These are phyloP conservation scores for Rhagonycha lutea DNA, from an alignment of 2,888 invertebrate species.

Conservation along the genomic window DNA sequence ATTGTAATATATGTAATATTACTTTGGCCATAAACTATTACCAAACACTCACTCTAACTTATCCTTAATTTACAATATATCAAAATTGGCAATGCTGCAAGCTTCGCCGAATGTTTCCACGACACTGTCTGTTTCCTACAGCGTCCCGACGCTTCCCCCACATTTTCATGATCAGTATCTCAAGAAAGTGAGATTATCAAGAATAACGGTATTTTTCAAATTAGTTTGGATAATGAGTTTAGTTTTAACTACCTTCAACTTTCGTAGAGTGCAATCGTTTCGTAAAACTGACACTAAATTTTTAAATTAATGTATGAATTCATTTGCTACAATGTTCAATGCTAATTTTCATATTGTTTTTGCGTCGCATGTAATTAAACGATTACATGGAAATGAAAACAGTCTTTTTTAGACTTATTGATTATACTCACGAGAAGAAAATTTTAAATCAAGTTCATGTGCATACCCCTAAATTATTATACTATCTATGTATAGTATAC, in stretches of 20 bases:
- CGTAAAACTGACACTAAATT: neutral
- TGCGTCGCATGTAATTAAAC: slow-evolving; percentile 4
- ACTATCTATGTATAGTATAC: too few species aligned
- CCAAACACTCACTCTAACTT: neutral
- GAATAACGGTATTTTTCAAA: neutral
- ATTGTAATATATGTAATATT: neutral
- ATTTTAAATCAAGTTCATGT: neutral
- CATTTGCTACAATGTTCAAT: neutral
- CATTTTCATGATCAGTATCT: slow-evolving; percentile 25
- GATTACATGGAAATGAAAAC: neutral
- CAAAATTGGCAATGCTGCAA: slow-evolving; percentile 8
- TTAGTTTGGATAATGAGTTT: neutral
- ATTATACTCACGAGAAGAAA: neutral
- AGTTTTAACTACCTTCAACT: neutral
- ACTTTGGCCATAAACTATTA: neutral
- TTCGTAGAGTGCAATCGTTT: neutral
- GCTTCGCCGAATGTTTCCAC: slow-evolving; percentile 33
- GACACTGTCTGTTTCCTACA: slow-evolving; percentile 35
- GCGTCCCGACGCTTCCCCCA: slow-evolving; percentile 37
- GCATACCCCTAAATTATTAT: neutral
- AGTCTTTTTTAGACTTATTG: neutral
- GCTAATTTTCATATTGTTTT: slow-evolving; percentile 12
- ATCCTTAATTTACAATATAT: neutral
- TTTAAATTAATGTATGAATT: neutral
- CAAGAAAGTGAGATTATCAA: slow-evolving; percentile 13